Conservation (phyloP, 2,888 invertebrate genomes). For the Lordiphosa fenestrarum region DNA sequence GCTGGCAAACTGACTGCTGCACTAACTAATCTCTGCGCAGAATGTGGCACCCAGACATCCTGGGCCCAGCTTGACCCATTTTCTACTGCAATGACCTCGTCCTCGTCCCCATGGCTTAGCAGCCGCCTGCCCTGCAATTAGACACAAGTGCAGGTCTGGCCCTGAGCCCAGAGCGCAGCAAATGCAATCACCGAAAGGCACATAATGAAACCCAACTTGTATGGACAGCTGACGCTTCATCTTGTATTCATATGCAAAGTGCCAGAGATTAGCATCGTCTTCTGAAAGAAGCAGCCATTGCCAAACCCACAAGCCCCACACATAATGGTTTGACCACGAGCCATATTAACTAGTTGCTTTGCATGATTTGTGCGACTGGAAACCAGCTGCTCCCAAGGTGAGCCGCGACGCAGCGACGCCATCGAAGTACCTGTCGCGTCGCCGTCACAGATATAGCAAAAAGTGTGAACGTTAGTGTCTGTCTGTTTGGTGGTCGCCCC, state of each 20-base stretch:
- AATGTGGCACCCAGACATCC: conserved; percentile 34
- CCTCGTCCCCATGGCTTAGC: conserved; percentile 7
- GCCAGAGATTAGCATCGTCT: conserved; percentile 6
- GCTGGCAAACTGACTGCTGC: conserved; percentile 16
- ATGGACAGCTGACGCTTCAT: conserved; percentile 18
- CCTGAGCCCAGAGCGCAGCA: conserved; percentile 14
- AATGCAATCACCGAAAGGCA: conserved; percentile 12
- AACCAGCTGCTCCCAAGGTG: conserved; percentile 58
- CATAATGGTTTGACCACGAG: conserved; percentile 27
- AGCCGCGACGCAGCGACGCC: conserved; percentile 44
- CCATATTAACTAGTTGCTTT: conserved; percentile 47
- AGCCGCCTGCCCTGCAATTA: conserved; percentile 30
- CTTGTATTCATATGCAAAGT: conserved; percentile 31
- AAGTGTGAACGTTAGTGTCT: conserved; percentile 31
- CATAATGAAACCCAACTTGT: conserved; percentile 11
- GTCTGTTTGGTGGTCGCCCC: conserved; percentile 17
- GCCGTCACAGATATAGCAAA: conserved; percentile 50
- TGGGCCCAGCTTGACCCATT: conserved; percentile 52
- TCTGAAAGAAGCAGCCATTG: conserved; percentile 12
- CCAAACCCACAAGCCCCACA: conserved; percentile 14
- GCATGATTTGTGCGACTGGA: conserved; percentile 46
- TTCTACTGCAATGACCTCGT: conserved; percentile 36
- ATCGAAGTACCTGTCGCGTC: conserved; percentile 61
- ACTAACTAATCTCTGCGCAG: conserved; percentile 31
- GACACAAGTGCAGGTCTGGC: conserved; percentile 26